Percentiles rank a stretch among this genome's conserved stretches.
Evolutionary conservation across 2,113 vertebrate genomes (phyloP).

Genomic region (Sterna hirundo): DNA sequence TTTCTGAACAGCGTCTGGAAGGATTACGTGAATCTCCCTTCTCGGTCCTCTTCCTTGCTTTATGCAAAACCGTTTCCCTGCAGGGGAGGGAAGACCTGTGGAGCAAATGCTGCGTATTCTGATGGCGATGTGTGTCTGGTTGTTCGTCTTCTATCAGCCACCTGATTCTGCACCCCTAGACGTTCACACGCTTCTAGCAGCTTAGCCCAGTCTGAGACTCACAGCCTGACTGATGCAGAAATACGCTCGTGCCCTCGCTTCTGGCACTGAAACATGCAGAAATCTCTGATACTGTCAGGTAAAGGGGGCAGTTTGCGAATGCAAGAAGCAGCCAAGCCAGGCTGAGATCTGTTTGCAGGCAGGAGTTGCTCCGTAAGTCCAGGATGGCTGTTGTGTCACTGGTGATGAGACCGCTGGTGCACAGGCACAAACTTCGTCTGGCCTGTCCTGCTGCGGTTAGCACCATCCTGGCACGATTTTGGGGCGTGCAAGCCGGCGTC

Average conservation of each 20-base stretch:
- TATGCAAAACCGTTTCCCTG: neutral
- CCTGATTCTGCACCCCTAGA: neutral
- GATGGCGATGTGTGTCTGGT: neutral
- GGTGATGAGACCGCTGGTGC: fast-evolving
- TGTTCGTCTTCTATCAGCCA: neutral
- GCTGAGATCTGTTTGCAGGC: neutral
- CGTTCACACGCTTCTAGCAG: neutral
- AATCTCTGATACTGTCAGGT: neutral
- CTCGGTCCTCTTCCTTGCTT: neutral
- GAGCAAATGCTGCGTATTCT: neutral
- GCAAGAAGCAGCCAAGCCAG: neutral
- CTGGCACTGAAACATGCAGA: neutral
- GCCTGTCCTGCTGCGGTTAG: neutral
- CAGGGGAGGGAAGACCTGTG: neutral
- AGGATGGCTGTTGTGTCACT: fast-evolving
- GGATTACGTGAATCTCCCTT: fast-evolving
- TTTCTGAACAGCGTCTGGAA: neutral
- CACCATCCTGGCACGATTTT: fast-evolving
- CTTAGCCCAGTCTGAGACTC: neutral
- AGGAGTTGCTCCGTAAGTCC: neutral
- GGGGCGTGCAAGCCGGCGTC: neutral
- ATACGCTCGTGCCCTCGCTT: neutral
- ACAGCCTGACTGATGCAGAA: neutral
- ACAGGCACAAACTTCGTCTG: neutral
- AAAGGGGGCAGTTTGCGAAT: neutral